Percentiles rank a stretch among this genome's conserved stretches.
phyloP scores from a whole-genome alignment of 2,888 invertebrate species.

The Caenorhabditis angaria region DNA sequence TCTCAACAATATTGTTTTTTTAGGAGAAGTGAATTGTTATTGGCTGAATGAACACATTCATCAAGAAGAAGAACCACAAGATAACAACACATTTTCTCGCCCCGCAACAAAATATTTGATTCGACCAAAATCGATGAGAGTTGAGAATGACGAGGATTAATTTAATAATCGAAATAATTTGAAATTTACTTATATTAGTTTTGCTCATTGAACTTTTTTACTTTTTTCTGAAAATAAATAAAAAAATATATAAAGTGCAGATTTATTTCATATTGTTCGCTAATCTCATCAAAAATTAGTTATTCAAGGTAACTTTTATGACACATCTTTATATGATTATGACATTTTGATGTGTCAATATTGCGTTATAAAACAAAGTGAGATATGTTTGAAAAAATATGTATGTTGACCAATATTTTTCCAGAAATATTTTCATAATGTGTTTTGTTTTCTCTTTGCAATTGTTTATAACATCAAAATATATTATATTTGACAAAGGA shows the following conservation, averaged over 20 bases:
- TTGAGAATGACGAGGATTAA: background rate
- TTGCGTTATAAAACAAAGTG: too few relatives aligned
- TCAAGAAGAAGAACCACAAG: conserved; percentile 9
- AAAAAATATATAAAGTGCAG: too few relatives aligned
- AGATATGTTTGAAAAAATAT: background rate
- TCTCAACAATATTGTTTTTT: background rate
- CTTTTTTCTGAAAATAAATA: too few relatives aligned
- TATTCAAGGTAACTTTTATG: background rate
- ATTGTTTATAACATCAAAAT: too few relatives aligned
- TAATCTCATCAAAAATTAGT: background rate
- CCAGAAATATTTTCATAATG: too few relatives aligned
- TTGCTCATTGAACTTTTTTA: background rate
- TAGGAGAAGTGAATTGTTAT: conserved; percentile 69
- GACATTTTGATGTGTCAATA: background rate
- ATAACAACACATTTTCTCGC: background rate
- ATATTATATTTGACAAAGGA: too few relatives aligned
- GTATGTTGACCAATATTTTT: too few relatives aligned
- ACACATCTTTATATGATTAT: too few relatives aligned
- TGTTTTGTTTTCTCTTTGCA: too few relatives aligned
- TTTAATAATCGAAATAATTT: too few relatives aligned
- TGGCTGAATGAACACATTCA: conserved; percentile 69
- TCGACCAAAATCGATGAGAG: background rate
- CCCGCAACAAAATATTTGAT: background rate
- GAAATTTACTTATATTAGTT: background rate
- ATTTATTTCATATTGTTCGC: too few relatives aligned